Evolutionary conservation across 2,113 vertebrate genomes (phyloP).

Genomic region (Ursus arctos): DNA sequence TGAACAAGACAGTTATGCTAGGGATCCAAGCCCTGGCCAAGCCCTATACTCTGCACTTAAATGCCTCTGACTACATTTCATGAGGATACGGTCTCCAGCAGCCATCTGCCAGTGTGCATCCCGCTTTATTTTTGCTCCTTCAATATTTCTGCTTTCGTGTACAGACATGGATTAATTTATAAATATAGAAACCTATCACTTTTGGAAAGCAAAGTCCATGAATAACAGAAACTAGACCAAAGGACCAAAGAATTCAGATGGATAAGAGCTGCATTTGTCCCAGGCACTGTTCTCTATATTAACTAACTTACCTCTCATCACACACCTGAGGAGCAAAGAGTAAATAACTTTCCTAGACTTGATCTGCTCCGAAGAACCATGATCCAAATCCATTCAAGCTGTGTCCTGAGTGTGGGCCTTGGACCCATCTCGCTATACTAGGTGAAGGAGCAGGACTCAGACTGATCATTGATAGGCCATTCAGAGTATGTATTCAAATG

Average conservation of each 20-base stretch:
- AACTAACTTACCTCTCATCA: not conserved
- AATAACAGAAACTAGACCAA: not conserved
- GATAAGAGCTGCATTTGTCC: not conserved
- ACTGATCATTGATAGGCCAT: rapidly evolving
- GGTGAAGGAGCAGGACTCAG: not conserved
- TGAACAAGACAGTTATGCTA: rapidly evolving
- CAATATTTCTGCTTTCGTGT: not conserved
- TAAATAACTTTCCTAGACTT: not conserved
- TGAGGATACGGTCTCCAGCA: not conserved
- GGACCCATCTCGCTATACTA: not conserved
- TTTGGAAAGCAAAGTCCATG: not conserved
- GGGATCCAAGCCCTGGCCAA: not conserved
- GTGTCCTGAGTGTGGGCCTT: not conserved
- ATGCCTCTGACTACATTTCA: not conserved
- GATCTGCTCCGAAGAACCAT: not conserved
- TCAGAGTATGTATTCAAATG: not conserved
- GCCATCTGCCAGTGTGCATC: rapidly evolving
- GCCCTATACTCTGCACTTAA: no score
- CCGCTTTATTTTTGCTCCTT: not conserved
- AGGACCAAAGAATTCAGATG: not conserved
- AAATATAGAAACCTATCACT: not conserved
- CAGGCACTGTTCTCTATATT: not conserved
- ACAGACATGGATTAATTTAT: not conserved
- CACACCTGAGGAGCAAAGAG: not conserved
- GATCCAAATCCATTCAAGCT: not conserved